Base-by-base conservation (phyloP, 2,888 invertebrate species). In the Caradrina kadenii region DNA sequence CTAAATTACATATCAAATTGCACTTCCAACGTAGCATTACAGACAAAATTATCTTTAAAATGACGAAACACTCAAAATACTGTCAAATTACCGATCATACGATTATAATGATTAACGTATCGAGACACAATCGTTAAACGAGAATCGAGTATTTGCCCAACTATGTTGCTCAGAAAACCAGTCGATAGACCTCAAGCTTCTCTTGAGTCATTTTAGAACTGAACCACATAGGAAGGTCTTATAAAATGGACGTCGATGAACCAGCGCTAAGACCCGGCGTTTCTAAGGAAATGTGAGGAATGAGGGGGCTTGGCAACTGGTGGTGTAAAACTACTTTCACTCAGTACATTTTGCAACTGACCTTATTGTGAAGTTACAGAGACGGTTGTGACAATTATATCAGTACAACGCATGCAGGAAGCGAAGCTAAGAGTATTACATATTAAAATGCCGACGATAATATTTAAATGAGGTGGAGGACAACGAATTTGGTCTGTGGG, bases 291-390 rank as follows among this genome's bases (percentile, higher is more conserved):
- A 0, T 45, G 1, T 22, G 0, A 10, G 6, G 4, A 19, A 5
- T n/a, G 0, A 45, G 22, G 17, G 69, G 50, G 79, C 69, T 55
- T 50, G 5, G n/a, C 49, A 22, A 35, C 74, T 89, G 90, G 91
- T 79, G 65, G 39, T 49, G 21, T 76, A 82, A 83, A 88, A 89
- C 91, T 91, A 92, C 92, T 92, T 92, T 92, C 92, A 92, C 92
- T 88, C 42, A 65, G 73, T 83, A 82, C 82, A 86, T 92, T 92
- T 92, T 90, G 92, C 91, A 93, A 92, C 72, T 88, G 91, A 87
- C 92, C 92, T 92, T 91, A 92, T 89, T 89, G 85, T 87, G 78
- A 80, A 86, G 86, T 83, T 70, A 58, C 80, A 86, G 86, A 86
- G 84, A 83, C 82, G 75, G 82, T 82, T 83, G 86, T 85, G 86